These are phyloP conservation scores for Urosaurus nigricauda DNA, from an alignment of 2,797 vertebrate species.

Conservation along the genomic window DNA sequence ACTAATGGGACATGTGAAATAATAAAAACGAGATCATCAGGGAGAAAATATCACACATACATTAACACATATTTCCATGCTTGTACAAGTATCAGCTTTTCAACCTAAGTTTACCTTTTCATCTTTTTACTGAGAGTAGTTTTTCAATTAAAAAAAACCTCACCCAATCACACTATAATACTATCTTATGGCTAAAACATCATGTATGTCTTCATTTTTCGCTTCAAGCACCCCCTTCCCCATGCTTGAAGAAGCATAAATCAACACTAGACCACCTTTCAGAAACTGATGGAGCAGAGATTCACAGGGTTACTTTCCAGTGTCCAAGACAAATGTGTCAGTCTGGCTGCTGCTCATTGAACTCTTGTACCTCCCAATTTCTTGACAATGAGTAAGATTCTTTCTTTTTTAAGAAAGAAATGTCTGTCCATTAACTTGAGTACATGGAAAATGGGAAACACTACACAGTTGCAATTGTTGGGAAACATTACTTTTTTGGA, in stretches of 20 bases:
- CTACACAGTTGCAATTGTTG: too few species aligned
- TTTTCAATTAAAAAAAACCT: background rate
- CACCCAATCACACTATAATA: background rate
- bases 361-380: background rate
- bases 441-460: background rate
- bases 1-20: background rate
- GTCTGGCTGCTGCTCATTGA: background rate
- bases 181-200: background rate
- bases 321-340: background rate
- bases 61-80: background rate
- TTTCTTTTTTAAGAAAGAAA: too few species aligned
- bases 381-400: background rate
- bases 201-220: background rate
- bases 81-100: background rate
- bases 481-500: too few species aligned
- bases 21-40: background rate
- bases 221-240: background rate
- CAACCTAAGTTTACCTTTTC: too few species aligned
- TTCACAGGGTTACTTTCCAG: background rate
- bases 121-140: background rate
- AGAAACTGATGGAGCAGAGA: background rate
- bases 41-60: background rate
- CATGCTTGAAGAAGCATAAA: background rate
- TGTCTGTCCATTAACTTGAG: background rate
- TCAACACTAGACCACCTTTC: background rate